These are phyloP conservation scores for Thamnophis elegans DNA, from an alignment of 2,797 vertebrate species.

Conservation along the genomic window DNA sequence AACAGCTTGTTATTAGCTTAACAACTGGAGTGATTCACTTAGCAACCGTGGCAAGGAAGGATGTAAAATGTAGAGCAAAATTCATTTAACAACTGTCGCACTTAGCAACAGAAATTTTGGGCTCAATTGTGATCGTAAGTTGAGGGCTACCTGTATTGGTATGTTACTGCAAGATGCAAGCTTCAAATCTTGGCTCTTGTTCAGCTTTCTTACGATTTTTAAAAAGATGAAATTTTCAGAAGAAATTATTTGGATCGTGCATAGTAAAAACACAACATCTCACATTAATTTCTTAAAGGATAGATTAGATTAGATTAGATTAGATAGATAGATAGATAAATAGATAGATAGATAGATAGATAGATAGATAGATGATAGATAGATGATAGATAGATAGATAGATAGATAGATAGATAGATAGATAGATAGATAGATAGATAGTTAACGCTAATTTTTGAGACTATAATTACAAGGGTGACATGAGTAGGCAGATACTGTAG, in stretches of 20 bases:
- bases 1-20: not conserved
- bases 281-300: not conserved
- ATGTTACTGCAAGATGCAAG: not conserved
- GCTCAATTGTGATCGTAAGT: not conserved
- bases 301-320: no score
- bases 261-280: not conserved
- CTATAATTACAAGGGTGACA: constrained; percentile 21
- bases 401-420: no score
- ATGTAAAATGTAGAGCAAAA: not conserved
- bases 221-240: not conserved
- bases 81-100: not conserved
- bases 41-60: not conserved
- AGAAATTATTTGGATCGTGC: not conserved
- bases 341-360: no score
- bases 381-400: no score
- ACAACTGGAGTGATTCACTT: not conserved
- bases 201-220: not conserved
- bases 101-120: not conserved
- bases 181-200: not conserved
- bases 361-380: no score
- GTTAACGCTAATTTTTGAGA: not conserved
- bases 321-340: no score
- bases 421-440: no score
- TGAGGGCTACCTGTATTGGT: not conserved
- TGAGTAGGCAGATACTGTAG: not conserved